A percentile compares a stretch with the other conserved stretches of the same genome.
Conservation (phyloP, 2,888 invertebrate species). For the Thymelicus acteon region DNA sequence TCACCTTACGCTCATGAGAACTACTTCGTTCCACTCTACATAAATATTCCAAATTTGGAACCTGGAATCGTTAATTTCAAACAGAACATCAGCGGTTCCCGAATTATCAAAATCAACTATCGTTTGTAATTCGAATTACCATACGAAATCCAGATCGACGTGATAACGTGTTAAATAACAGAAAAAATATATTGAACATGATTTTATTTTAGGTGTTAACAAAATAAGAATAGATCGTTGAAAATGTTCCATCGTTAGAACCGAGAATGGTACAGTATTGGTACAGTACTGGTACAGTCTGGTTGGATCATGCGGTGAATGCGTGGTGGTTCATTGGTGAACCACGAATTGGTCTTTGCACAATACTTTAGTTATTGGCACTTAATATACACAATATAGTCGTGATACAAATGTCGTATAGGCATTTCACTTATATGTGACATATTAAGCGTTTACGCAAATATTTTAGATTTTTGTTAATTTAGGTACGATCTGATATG, state of each 20-base stretch:
- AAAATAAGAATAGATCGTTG: conserved; percentile 10
- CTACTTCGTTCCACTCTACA: too few relatives aligned
- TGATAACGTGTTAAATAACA: background rate
- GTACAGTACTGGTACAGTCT: conserved; percentile 3
- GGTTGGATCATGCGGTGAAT: conserved; percentile 17
- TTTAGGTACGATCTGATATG: background rate
- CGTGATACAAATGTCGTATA: background rate
- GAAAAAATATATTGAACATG: background rate
- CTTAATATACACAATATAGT: conserved; percentile 1
- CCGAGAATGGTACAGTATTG: background rate
- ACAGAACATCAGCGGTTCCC: too few relatives aligned
- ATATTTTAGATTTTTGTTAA: background rate
- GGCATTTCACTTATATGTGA: background rate
- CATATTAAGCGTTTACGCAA: background rate
- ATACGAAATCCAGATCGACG: background rate
- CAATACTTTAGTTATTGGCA: conserved; percentile 20
- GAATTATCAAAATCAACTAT: background rate
- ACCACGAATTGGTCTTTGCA: conserved; percentile 28
- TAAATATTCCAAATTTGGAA: too few relatives aligned
- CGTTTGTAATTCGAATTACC: conserved; percentile 1
- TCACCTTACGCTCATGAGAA: too few relatives aligned
- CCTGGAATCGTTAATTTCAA: too few relatives aligned
- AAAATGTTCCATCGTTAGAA: conserved; percentile 16
- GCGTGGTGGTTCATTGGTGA: conserved; percentile 26
- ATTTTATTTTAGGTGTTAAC: background rate